These are phyloP conservation scores for Nematopogon swammerdamellus DNA, from an alignment of 2,888 invertebrate genomes.

Conservation along the genomic window DNA sequence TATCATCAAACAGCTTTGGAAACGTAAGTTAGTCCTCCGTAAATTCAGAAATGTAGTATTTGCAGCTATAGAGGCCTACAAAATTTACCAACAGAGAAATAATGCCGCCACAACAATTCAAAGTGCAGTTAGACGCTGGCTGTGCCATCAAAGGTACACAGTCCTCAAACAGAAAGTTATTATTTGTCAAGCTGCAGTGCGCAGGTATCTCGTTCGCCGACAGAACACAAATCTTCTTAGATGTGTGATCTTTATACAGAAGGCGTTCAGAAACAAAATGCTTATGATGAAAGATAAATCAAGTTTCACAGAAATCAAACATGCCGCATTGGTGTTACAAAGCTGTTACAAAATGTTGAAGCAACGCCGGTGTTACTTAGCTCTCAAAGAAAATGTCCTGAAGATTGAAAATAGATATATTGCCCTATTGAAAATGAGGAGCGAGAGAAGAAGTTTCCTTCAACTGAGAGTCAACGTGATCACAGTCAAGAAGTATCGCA, in stretches of 20 bases:
- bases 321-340: slow-evolving; percentile 34
- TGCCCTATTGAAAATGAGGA: slow-evolving; percentile 13
- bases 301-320: slow-evolving; percentile 17
- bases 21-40: background rate
- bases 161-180: slow-evolving; percentile 20
- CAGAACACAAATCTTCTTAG: slow-evolving; percentile 21
- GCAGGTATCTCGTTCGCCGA: slow-evolving; percentile 24
- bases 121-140: slow-evolving; percentile 28
- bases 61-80: background rate
- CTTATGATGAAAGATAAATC: slow-evolving; percentile 31
- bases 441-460: slow-evolving; percentile 8
- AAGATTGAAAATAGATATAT: slow-evolving; percentile 9
- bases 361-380: slow-evolving; percentile 14
- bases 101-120: slow-evolving; percentile 17
- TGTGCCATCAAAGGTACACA: slow-evolving; percentile 25
- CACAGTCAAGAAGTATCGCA: slow-evolving; percentile 6
- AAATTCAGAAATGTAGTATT: background rate
- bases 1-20: background rate
- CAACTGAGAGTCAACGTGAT: slow-evolving; percentile 9
- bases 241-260: slow-evolving; percentile 28
- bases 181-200: slow-evolving; percentile 26
- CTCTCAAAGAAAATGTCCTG: background rate
- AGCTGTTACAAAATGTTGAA: slow-evolving; percentile 33
- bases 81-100: background rate
- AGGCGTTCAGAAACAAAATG: slow-evolving; percentile 31